Percentiles rank a stretch among this genome's conserved stretches.
Conservation (phyloP, 2,888 invertebrate genomes). For the Drosophila basisetae region DNA sequence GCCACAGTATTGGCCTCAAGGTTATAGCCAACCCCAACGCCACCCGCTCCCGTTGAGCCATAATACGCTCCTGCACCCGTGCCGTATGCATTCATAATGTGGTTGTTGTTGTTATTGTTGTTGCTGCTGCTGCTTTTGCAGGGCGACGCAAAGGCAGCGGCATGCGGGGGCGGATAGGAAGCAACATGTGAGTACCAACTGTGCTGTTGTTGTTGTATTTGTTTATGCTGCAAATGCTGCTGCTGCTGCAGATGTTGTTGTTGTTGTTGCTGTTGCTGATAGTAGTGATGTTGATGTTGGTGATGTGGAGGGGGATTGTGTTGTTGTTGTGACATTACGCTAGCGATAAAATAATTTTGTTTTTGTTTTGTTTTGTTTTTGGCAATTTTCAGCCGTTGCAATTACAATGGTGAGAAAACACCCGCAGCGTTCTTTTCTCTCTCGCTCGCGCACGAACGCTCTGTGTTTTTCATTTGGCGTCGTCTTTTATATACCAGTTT, state of each 20-base stretch:
- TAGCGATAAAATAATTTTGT: slow-evolving; percentile 41
- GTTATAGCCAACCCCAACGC: slow-evolving; percentile 64
- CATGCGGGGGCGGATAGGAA: slow-evolving; percentile 67
- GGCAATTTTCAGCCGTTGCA: slow-evolving; percentile 46
- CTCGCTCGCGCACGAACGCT: slow-evolving; percentile 56
- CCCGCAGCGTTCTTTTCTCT: slow-evolving; percentile 44
- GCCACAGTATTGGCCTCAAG: slow-evolving; percentile 76
- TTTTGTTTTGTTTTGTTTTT: slow-evolving; percentile 27
- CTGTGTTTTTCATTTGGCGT: slow-evolving; percentile 76
- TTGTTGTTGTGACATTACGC: slow-evolving; percentile 76
- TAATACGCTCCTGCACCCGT: slow-evolving; percentile 57
- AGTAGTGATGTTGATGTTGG: slow-evolving; percentile 52
- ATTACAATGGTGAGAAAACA: slow-evolving; percentile 34
- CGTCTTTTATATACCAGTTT: slow-evolving; percentile 82
- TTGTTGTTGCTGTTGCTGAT: slow-evolving; percentile 44
- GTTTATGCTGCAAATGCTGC: slow-evolving; percentile 56
- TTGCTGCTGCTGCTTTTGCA: slow-evolving; percentile 58
- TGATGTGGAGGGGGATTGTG: slow-evolving; percentile 54
- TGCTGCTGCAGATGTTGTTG: slow-evolving; percentile 48
- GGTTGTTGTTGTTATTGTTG: slow-evolving; percentile 51
- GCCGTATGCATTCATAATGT: slow-evolving; percentile 63
- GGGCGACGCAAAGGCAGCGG: slow-evolving; percentile 50
- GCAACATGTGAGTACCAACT: slow-evolving; percentile 82
- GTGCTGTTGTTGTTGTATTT: slow-evolving; percentile 57
- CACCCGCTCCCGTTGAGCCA: slow-evolving; percentile 44